Evolutionary conservation across 1,140 invertebrate genomes (phyloP).

Genomic region (Saccostrea glomerata): DNA sequence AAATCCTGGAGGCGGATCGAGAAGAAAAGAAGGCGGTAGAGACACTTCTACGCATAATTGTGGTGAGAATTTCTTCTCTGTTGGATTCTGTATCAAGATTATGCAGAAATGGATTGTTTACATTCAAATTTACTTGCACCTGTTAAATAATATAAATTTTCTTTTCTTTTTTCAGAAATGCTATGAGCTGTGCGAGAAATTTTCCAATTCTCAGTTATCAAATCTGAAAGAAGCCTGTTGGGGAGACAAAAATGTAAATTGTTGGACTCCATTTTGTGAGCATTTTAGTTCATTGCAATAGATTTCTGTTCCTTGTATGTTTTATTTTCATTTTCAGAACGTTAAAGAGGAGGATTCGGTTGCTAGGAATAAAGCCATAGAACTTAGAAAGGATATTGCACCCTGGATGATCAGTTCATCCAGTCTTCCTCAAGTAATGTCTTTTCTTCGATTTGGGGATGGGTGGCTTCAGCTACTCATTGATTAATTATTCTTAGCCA

Average conservation of each 20-base stretch:
- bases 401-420: not conserved
- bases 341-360: not conserved
- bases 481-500: too few species aligned
- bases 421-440: not conserved
- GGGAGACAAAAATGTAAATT: not conserved
- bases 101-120: too few species aligned
- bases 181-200: not conserved
- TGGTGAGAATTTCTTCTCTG: not conserved
- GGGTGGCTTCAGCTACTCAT: too few species aligned
- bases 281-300: not conserved
- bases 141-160: not conserved
- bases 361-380: not conserved
- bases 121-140: too few species aligned
- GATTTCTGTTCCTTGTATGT: not conserved
- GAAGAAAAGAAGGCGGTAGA: not conserved
- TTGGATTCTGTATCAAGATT: too few species aligned
- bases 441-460: not conserved
- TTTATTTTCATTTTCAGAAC: not conserved
- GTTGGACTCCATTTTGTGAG: not conserved
- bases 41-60: not conserved
- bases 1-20: not conserved
- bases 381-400: not conserved
- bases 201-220: not conserved
- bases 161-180: not conserved
- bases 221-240: not conserved